phyloP scores from a whole-genome alignment of 2,797 vertebrate genomes.

The Etheostoma nigrum region DNA sequence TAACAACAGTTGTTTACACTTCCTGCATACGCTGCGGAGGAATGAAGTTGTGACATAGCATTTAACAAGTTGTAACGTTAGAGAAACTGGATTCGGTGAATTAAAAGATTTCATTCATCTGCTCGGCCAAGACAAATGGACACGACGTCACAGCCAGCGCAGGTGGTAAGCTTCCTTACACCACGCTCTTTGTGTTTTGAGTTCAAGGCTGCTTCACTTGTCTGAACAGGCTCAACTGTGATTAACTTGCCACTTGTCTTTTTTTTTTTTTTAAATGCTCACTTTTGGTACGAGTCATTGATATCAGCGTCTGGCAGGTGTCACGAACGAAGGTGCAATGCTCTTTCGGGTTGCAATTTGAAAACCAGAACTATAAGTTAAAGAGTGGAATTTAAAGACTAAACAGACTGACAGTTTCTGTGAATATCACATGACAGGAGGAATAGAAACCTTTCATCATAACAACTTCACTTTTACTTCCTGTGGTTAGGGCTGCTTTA shows the following conservation, averaged over 20 bases:
- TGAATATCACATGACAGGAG: conserved; percentile 35
- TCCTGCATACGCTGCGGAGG: neutral
- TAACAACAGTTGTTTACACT: neutral
- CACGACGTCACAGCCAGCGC: conserved; percentile 12
- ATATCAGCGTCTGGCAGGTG: neutral
- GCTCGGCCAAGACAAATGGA: conserved; percentile 40
- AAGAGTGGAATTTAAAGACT: neutral
- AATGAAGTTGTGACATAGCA: conserved; percentile 5
- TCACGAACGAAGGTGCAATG: neutral
- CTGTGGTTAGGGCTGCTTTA: conserved; percentile 35
- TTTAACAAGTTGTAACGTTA: neutral
- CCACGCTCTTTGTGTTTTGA: neutral
- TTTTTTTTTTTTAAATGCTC: neutral
- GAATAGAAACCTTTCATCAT: conserved; percentile 51
- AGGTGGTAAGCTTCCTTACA: conserved; percentile 43
- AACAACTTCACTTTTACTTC: conserved; percentile 58
- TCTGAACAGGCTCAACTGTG: neutral
- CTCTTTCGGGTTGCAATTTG: neutral
- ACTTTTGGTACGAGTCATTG: neutral
- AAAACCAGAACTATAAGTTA: neutral
- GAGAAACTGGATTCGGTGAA: conserved; percentile 10
- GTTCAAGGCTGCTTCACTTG: neutral
- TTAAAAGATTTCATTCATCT: neutral
- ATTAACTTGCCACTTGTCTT: neutral
- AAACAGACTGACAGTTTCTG: conserved; percentile 22